Evolutionary conservation across 2,888 invertebrate genomes (phyloP), one percentile per base, ranked within the genome.

Genomic region (Lamproptera curius): DNA sequence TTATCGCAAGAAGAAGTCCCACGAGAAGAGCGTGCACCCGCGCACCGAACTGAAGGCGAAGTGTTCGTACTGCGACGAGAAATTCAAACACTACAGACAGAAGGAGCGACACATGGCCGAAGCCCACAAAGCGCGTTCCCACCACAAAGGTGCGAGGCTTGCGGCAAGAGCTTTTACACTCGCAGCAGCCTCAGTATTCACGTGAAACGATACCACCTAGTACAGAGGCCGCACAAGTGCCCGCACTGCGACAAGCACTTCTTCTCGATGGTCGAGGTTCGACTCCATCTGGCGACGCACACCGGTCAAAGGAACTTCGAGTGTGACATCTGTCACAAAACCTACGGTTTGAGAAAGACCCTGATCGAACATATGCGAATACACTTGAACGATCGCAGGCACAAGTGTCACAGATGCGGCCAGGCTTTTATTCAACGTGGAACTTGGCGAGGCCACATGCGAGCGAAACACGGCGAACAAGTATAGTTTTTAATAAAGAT

Each of bases 361-460:
- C 57, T 84, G 0, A 82, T 80, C 15, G 83, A 84, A 38, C 85
- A 85, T 11, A 74, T 79, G 67, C 43, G 80, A 11, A 84, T 85
- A 39, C 85, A 85, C 23, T 83, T 70, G 0, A 83, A 83, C 28
- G 85, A 85, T 26, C 52, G 82, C 0, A 41, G 82, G 11, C 79
- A 72, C 13, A 55, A 73, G 10, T 79, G 82, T 16, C 73, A 79
- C 15, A 67, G 78, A 9, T 85, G 85, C 52, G 86, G 80, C 0
- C 85, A 84, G 52, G 85, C 85, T 1, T 85, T 86, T 52, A 80
- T 85, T 52, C 84, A 84, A 53, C 83, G 83, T 51, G 83, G 83
- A 50, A 86, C 67, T 0, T 65, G 28, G 28, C 28, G 28, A 8
- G n/a, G 28, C 3, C 28, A 28, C 28, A 46, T 64, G 57, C 50